Conservation (phyloP, 2,113 vertebrate genomes). For the Condylura cristata region DNA sequence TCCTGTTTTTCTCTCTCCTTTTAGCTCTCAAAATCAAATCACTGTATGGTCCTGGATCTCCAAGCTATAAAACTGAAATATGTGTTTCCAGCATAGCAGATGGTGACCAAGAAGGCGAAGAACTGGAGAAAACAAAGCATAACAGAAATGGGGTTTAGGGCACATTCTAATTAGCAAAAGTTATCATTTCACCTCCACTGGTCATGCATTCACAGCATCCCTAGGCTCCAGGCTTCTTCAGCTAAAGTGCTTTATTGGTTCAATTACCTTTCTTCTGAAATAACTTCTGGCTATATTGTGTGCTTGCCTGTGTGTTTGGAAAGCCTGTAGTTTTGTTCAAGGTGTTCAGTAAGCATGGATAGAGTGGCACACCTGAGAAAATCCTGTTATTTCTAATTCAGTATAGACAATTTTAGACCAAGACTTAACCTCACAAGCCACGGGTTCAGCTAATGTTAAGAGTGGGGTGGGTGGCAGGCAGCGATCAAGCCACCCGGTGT, state of each 20-base stretch:
- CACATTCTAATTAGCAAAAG: neutral
- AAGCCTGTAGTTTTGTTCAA: neutral
- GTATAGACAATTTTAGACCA: neutral
- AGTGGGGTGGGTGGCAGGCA: fast-evolving
- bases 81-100: constrained; percentile 92
- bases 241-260: constrained; percentile 17
- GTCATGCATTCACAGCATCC: neutral
- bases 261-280: neutral
- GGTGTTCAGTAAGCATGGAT: neutral
- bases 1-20: neutral
- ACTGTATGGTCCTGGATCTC: constrained; percentile 87
- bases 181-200: neutral
- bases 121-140: constrained; percentile 86
- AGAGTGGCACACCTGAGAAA: neutral
- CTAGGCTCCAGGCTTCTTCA: neutral
- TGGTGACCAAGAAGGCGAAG: constrained; percentile 93
- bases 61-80: constrained; percentile 93
- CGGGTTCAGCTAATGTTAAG: neutral
- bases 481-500: fast-evolving
- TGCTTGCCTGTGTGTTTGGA: neutral
- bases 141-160: constrained; percentile 26
- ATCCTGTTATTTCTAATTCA: neutral
- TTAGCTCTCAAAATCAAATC: constrained; percentile 65
- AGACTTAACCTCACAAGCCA: neutral
- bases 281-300: neutral